Percentiles rank a stretch among this genome's conserved stretches.
These are phyloP conservation scores for Paradoxurus hermaphroditus DNA, from an alignment of 2,113 vertebrate genomes.

Conservation along the genomic window DNA sequence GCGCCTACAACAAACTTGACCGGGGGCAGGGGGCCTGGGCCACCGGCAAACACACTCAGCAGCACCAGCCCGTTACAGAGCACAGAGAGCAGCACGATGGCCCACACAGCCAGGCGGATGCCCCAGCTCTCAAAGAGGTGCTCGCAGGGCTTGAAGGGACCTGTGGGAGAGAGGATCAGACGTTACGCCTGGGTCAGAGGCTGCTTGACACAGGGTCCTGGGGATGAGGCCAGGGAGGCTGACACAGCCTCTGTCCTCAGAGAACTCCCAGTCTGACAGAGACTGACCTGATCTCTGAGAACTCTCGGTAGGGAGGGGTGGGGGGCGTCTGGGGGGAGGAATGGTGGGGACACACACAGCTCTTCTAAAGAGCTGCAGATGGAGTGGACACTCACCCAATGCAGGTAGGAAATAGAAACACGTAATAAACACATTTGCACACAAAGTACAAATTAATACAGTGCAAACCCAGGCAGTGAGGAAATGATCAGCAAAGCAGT, in stretches of 20 bases:
- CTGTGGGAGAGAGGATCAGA: constrained; percentile 78
- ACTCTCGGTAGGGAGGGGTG: rapidly evolving
- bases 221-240: background rate
- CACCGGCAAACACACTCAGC: constrained; percentile 87
- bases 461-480: background rate
- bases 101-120: constrained; percentile 93
- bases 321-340: rapidly evolving
- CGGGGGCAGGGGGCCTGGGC: constrained; percentile 87
- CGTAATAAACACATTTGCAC: background rate
- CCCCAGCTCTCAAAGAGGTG: constrained; percentile 96
- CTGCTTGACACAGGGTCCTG: too few species aligned
- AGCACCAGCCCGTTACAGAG: constrained; percentile 91
- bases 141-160: constrained; percentile 96
- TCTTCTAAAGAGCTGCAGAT: background rate
- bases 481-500: background rate
- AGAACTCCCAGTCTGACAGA: too few species aligned
- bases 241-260: background rate
- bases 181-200: background rate
- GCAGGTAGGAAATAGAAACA: background rate
- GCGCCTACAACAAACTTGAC: constrained; percentile 92
- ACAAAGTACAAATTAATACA: background rate
- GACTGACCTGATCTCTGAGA: background rate
- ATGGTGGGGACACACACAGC: rapidly evolving
- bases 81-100: constrained; percentile 88
- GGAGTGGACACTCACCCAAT: too few species aligned